Percentiles rank a stretch among this genome's conserved stretches.
Conservation (phyloP, 2,888 invertebrate genomes). For the Ariolimax columbianus region DNA sequence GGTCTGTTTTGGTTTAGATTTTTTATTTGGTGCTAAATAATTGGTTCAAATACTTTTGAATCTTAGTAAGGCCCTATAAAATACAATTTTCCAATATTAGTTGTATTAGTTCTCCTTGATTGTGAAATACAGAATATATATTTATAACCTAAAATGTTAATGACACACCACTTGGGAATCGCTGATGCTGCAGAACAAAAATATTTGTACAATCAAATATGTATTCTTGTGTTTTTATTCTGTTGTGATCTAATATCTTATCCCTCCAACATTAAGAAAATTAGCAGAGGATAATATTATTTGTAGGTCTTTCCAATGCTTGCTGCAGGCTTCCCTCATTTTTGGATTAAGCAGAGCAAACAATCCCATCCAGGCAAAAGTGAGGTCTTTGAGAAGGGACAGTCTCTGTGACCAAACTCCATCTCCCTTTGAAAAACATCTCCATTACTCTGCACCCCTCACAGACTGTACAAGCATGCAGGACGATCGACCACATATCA, state of each 20-base stretch:
- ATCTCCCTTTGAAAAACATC: background rate
- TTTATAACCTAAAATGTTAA: no score
- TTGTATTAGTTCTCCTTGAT: no score
- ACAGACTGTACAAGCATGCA: background rate
- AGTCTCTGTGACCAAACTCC: background rate
- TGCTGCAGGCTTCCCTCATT: conserved; percentile 29
- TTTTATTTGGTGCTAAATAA: no score
- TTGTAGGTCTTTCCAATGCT: conserved; percentile 30
- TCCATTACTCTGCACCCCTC: background rate
- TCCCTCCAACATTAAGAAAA: background rate
- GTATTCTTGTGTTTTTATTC: no score
- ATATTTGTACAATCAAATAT: no score
- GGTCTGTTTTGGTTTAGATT: no score
- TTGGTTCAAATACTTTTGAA: no score
- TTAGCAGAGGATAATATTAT: background rate
- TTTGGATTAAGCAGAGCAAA: conserved; percentile 9
- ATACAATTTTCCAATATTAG: no score
- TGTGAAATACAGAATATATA: no score
- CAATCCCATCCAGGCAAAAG: background rate
- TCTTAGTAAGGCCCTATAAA: no score
- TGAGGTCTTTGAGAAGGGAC: background rate
- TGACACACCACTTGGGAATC: no score
- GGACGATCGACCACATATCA: conserved; percentile 32
- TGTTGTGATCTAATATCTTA: background rate
- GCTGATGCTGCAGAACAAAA: no score